Conservation (phyloP, 2,113 vertebrate genomes). For the Baryphthengus martii region DNA sequence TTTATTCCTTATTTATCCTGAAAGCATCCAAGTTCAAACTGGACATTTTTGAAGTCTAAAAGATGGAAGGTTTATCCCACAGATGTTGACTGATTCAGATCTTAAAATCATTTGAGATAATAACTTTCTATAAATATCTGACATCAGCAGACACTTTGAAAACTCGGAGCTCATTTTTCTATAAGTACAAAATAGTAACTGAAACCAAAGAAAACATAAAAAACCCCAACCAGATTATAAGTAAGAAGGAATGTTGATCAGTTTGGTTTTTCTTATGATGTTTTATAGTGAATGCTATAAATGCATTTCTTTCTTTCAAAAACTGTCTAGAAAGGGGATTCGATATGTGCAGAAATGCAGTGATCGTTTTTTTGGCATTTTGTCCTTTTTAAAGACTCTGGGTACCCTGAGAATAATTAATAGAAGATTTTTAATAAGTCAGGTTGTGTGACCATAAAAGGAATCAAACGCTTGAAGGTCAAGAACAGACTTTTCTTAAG, state of each 20-base stretch:
- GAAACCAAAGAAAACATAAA: slow-evolving; percentile 19
- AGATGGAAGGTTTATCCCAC: background rate
- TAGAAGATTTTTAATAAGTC: slow-evolving; percentile 10
- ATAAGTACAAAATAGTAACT: slow-evolving; percentile 15
- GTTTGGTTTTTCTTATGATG: background rate
- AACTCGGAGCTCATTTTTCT: background rate
- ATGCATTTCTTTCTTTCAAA: background rate
- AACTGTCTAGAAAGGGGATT: background rate
- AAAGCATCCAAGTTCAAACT: background rate
- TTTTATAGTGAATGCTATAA: background rate
- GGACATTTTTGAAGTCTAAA: background rate
- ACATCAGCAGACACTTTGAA: background rate
- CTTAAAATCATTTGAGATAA: slow-evolving; percentile 8
- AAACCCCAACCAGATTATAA: background rate
- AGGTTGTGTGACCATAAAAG: background rate
- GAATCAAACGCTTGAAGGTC: slow-evolving; percentile 11
- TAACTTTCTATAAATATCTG: slow-evolving; percentile 29
- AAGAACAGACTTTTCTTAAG: background rate
- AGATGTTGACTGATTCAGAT: background rate
- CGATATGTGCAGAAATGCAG: background rate
- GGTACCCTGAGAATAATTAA: background rate
- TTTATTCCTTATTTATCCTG: background rate
- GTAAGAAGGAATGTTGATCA: background rate
- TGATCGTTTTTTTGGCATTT: background rate
- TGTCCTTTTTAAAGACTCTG: background rate